These are phyloP conservation scores for Autographa pulchrina DNA, from an alignment of 2,888 invertebrate species.

Conservation along the genomic window DNA sequence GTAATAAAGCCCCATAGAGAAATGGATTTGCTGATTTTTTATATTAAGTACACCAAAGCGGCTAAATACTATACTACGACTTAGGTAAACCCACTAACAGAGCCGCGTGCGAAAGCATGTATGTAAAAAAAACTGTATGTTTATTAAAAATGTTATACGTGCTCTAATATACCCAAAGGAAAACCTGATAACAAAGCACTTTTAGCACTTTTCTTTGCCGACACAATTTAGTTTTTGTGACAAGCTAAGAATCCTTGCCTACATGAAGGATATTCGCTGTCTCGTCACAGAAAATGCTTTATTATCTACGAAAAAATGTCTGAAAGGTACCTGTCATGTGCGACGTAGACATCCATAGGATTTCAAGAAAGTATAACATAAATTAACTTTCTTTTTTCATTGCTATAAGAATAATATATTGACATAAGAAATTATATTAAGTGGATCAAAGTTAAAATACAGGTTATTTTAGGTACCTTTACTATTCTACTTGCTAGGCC, in stretches of 20 bases:
- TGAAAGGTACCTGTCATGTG: neutral
- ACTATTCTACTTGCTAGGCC: no score
- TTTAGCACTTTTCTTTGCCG: neutral
- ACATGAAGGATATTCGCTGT: neutral
- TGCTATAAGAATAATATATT: no score
- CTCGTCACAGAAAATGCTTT: neutral
- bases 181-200: conserved; percentile 1
- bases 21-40: no score
- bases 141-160: neutral
- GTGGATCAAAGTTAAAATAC: no score
- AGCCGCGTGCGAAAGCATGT: neutral
- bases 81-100: neutral
- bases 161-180: no score
- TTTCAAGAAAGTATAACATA: neutral
- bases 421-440: no score
- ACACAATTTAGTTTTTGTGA: conserved; percentile 2
- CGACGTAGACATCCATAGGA: neutral
- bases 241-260: neutral
- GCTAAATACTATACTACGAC: no score
- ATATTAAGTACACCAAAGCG: no score
- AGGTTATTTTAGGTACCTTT: no score
- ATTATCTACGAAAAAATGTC: neutral
- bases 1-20: no score
- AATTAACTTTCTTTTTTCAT: no score
- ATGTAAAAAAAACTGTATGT: neutral